Percentiles rank a stretch among this genome's conserved stretches.
phyloP scores from a whole-genome alignment of 2,113 vertebrate species.

The Pterophyllum scalare region DNA sequence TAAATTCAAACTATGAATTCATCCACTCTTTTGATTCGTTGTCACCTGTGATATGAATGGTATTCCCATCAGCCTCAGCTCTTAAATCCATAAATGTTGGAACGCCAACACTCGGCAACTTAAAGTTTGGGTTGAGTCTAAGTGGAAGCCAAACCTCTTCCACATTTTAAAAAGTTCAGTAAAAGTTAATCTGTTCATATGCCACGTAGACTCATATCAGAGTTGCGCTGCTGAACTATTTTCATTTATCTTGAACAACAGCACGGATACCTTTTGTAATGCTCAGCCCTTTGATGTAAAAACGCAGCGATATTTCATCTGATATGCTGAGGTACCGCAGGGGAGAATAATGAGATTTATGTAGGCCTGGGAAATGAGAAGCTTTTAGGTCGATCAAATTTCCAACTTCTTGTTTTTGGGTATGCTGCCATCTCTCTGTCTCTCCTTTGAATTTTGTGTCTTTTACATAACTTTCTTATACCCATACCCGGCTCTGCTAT shows the following conservation, averaged over 20 bases:
- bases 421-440: neutral
- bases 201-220: constrained; percentile 9
- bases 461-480: neutral
- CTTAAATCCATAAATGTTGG: no score
- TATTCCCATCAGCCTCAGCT: neutral
- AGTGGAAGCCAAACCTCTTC: neutral
- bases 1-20: no score
- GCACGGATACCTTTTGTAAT: constrained; percentile 33
- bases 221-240: constrained; percentile 49
- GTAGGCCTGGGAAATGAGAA: constrained; percentile 36
- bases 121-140: neutral
- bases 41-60: neutral
- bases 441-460: neutral
- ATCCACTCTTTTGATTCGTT: neutral
- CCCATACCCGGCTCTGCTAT: neutral
- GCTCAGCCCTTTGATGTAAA: constrained; percentile 62
- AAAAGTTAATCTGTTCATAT: neutral
- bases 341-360: constrained; percentile 58
- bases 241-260: constrained; percentile 39
- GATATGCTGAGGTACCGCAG: constrained; percentile 34
- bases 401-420: constrained; percentile 39
- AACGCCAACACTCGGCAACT: neutral
- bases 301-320: constrained; percentile 53
- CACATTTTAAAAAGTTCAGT: no score
- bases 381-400: constrained; percentile 35